These are phyloP conservation scores for Galaxea fascicularis DNA, from an alignment of 92 coral and sea anemone species.

Conservation along the genomic window DNA sequence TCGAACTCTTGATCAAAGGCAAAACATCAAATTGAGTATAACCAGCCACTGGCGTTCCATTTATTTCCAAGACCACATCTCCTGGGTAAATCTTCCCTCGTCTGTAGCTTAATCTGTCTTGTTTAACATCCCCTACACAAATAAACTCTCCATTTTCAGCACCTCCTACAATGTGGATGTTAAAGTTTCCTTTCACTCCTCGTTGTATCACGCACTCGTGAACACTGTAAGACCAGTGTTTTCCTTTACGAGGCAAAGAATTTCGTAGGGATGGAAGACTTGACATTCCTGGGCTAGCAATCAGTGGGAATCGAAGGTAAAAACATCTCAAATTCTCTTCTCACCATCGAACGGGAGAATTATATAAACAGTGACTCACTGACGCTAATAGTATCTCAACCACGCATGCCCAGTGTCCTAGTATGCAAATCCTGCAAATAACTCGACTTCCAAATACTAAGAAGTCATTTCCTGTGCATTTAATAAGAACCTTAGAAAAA, in stretches of 20 bases:
- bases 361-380: constrained; percentile 50
- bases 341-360: constrained; percentile 9
- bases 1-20: constrained; percentile 87
- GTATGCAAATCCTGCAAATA: constrained; percentile 27
- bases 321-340: constrained; percentile 15
- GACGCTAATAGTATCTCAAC: constrained; percentile 28
- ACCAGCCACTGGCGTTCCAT: constrained; percentile 88
- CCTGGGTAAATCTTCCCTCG: constrained; percentile 86
- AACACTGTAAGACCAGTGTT: constrained; percentile 95
- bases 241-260: constrained; percentile 89
- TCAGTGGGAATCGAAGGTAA: background rate
- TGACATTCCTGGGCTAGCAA: constrained; percentile 70
- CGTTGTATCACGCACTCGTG: constrained; percentile 78
- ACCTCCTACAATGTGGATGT: constrained; percentile 94
- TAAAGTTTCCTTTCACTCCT: constrained; percentile 85
- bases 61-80: constrained; percentile 89
- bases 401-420: constrained; percentile 29
- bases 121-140: constrained; percentile 88
- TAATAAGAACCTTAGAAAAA: background rate
- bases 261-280: constrained; percentile 64
- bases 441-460: background rate
- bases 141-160: constrained; percentile 97
- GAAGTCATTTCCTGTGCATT: constrained; percentile 7
- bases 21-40: constrained; percentile 91
- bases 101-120: constrained; percentile 87